phyloP scores from a whole-genome alignment of 35 echinoderm and acorn worm species.

The Stichopus chloronotus region DNA sequence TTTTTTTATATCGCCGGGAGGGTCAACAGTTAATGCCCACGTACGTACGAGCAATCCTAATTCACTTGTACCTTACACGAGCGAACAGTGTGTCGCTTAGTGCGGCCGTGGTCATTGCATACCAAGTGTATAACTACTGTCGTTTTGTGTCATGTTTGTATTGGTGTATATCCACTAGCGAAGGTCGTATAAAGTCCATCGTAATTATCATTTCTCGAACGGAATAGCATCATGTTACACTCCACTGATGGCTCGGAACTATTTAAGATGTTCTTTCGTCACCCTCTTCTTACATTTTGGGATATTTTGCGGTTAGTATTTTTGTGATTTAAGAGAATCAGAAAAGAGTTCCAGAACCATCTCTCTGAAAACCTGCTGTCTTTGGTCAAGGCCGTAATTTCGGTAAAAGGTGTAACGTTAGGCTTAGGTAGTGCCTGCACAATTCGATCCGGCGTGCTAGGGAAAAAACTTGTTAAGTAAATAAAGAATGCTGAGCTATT shows the following conservation, averaged over 20 bases:
- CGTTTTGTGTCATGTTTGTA: not conserved
- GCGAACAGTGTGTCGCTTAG: not conserved
- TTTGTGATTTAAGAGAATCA: not conserved
- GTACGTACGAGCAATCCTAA: not conserved
- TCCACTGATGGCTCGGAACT: constrained; percentile 39
- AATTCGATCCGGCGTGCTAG: not conserved
- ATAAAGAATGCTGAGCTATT: not conserved
- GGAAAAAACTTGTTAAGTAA: not conserved
- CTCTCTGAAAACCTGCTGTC: constrained; percentile 2
- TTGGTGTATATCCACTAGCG: constrained; percentile 9
- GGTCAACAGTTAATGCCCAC: constrained; percentile 18
- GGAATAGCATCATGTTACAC: constrained; percentile 48
- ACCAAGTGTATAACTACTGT: not conserved
- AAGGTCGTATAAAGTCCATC: constrained; percentile 4
- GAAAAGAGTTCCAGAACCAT: not conserved
- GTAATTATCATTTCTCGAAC: not conserved
- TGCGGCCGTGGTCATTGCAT: constrained; percentile 11
- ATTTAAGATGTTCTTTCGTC: constrained; percentile 20
- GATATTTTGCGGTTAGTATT: constrained; percentile 38
- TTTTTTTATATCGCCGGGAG: constrained; percentile 4
- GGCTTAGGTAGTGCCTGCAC: not conserved
- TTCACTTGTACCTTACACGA: not conserved
- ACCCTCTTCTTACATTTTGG: constrained; percentile 14
- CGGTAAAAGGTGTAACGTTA: not conserved
- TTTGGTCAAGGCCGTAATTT: constrained; percentile 15